Conservation (phyloP, 2,113 vertebrate genomes). For the Epinephelus lanceolatus region DNA sequence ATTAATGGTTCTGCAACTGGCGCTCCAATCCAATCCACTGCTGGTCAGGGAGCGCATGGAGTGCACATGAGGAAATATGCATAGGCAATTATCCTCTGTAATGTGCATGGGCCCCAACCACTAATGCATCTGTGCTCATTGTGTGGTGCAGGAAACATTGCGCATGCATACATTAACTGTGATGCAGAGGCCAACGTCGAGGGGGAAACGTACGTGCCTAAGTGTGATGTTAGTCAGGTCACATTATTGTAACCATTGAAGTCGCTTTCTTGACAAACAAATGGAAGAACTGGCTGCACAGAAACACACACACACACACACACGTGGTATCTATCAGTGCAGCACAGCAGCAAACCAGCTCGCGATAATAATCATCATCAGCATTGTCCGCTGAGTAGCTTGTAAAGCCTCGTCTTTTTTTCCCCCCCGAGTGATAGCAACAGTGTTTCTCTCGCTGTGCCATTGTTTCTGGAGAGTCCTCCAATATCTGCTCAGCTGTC, state of each 20-base stretch:
- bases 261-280: slow-evolving; percentile 18
- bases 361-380: slow-evolving; percentile 60
- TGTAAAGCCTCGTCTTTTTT: slow-evolving; percentile 62
- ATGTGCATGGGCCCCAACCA: slow-evolving; percentile 72
- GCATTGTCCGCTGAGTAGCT: slow-evolving; percentile 60
- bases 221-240: slow-evolving; percentile 48
- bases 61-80: slow-evolving; percentile 82
- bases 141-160: slow-evolving; percentile 68
- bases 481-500: slow-evolving; percentile 76
- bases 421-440: slow-evolving; percentile 34
- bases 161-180: slow-evolving; percentile 55
- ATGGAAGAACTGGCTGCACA: neutral
- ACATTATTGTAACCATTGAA: slow-evolving; percentile 19
- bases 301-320: slow-evolving; percentile 68
- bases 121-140: slow-evolving; percentile 78
- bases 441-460: slow-evolving; percentile 59
- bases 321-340: slow-evolving; percentile 48
- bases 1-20: slow-evolving; percentile 86
- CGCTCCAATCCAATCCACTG: slow-evolving; percentile 77
- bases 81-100: slow-evolving; percentile 82
- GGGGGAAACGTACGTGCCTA: slow-evolving; percentile 8
- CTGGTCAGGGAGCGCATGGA: slow-evolving; percentile 69
- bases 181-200: slow-evolving; percentile 20
- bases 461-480: slow-evolving; percentile 68
- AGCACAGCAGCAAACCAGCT: slow-evolving; percentile 48